phyloP scores from a whole-genome alignment of 2,113 vertebrate genomes.

The Chascanopsetta lugubris region DNA sequence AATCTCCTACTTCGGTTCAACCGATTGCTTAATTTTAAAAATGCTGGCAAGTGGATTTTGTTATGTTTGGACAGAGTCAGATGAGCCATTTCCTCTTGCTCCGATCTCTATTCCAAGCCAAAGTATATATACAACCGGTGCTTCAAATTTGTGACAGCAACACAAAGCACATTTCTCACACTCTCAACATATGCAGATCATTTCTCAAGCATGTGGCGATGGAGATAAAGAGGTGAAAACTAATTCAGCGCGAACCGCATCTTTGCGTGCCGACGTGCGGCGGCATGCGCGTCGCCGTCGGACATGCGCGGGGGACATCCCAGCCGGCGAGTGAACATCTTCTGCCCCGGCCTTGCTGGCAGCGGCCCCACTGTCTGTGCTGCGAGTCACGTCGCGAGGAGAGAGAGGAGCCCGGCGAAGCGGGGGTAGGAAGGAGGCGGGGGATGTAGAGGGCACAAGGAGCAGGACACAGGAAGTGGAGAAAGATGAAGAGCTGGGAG shows the following conservation, averaged over 20 bases:
- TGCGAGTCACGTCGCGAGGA: constrained; percentile 81
- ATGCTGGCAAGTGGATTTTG: neutral
- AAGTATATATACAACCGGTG: neutral
- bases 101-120: neutral
- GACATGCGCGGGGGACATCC: constrained; percentile 65
- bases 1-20: neutral
- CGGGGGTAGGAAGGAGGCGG: constrained; percentile 72
- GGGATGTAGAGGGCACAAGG: constrained; percentile 76
- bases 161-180: neutral
- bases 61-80: neutral
- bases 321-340: no score
- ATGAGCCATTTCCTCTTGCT: neutral
- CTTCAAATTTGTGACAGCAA: no score
- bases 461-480: constrained; percentile 84
- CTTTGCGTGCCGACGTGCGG: constrained; percentile 7
- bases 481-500: constrained; percentile 81
- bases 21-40: neutral
- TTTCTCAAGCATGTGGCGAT: neutral
- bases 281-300: constrained; percentile 8
- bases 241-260: neutral
- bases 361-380: constrained; percentile 79
- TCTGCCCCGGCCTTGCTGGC: constrained; percentile 82
- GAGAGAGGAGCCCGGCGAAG: constrained; percentile 65
- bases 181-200: neutral
- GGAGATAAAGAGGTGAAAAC: neutral